Conservation (phyloP, 2,797 vertebrate species). For the Smutsia temminckii region DNA sequence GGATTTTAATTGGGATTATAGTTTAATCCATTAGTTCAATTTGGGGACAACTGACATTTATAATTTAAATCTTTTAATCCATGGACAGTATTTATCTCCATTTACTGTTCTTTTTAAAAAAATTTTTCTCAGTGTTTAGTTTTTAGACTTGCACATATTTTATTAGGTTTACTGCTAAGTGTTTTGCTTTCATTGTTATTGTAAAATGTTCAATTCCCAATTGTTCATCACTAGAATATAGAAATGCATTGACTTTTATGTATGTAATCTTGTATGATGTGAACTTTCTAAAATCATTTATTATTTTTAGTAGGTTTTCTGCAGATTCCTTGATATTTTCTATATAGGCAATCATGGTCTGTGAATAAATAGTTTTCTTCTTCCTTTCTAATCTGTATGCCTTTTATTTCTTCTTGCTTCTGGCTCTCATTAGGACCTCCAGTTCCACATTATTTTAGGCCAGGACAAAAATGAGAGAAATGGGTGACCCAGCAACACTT, state of each 20-base stretch:
- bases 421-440: background rate
- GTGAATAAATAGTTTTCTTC: background rate
- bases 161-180: background rate
- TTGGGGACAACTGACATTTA: background rate
- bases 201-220: background rate
- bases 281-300: background rate
- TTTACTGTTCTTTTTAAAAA: background rate
- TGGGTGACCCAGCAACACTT: background rate
- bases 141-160: background rate
- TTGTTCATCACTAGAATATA: background rate
- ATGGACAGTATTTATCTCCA: background rate
- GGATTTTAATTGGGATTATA: background rate
- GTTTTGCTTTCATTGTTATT: conserved; percentile 6
- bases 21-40: background rate
- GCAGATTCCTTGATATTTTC: background rate
- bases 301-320: background rate
- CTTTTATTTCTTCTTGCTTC: background rate
- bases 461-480: conserved; percentile 11
- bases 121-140: background rate
- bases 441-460: background rate
- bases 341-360: background rate
- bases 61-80: background rate
- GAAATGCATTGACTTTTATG: background rate
- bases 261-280: background rate
- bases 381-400: background rate